These are phyloP conservation scores for Microtus oregoni DNA, from an alignment of 2,113 vertebrate species.

Conservation along the genomic window DNA sequence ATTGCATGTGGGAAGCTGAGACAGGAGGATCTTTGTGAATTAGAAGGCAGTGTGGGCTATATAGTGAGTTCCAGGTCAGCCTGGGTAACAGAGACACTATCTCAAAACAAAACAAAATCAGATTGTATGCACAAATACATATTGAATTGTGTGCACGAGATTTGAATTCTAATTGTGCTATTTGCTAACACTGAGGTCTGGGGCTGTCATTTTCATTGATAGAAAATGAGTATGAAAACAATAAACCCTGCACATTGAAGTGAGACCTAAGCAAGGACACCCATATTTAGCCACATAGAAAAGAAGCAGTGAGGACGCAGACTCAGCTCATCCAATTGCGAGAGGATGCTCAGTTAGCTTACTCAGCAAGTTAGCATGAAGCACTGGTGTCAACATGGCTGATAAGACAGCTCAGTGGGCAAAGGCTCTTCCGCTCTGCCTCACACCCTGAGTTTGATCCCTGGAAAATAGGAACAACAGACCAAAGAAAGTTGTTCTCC, in stretches of 20 bases:
- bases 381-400: background rate
- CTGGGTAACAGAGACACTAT: background rate
- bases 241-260: background rate
- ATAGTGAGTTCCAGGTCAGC: background rate
- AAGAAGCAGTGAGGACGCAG: background rate
- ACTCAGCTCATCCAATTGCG: background rate
- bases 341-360: background rate
- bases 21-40: background rate
- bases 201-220: background rate
- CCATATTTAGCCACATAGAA: background rate
- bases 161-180: background rate
- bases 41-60: background rate
- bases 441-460: background rate
- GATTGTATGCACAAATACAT: background rate
- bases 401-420: no score
- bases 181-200: background rate
- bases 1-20: background rate
- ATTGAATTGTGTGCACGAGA: background rate
- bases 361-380: background rate
- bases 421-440: background rate
- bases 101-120: background rate
- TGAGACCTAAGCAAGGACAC: background rate
- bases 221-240: constrained; percentile 22
- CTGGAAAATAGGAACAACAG: background rate
- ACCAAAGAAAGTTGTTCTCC: background rate